These are phyloP conservation scores for Ictidomys tridecemlineatus DNA, from an alignment of 2,113 vertebrate genomes.

Conservation along the genomic window DNA sequence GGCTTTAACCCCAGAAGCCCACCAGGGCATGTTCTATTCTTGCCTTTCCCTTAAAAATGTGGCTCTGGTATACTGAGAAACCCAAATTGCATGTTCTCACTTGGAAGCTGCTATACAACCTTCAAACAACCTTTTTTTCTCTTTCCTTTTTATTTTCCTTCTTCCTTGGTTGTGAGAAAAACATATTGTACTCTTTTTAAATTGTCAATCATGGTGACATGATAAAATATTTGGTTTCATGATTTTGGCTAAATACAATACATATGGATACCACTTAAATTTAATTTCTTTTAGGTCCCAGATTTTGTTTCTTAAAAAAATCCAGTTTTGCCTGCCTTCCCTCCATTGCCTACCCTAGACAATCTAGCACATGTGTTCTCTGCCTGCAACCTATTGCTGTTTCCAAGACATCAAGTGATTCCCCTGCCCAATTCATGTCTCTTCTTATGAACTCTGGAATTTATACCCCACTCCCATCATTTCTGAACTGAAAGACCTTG, in stretches of 20 bases:
- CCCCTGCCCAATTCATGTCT: neutral
- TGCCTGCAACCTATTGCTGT: neutral
- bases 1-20: neutral
- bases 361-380: neutral
- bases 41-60: constrained; percentile 30
- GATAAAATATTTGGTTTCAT: constrained; percentile 4
- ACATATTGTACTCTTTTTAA: constrained; percentile 2
- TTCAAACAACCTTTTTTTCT: neutral
- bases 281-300: constrained; percentile 24
- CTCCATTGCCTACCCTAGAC: accelerated
- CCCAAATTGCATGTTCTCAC: neutral
- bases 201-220: neutral
- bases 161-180: constrained; percentile 54
- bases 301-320: constrained; percentile 23
- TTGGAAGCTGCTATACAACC: neutral
- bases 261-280: constrained; percentile 37
- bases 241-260: constrained; percentile 40
- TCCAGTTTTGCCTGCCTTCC: neutral
- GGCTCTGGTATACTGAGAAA: neutral
- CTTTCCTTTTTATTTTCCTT: neutral
- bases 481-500: neutral
- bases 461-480: neutral
- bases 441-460: constrained; percentile 2
- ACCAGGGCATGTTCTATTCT: neutral
- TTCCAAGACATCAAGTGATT: neutral